Conservation (phyloP, 2,113 vertebrate genomes). For the Aplodontia rufa region DNA sequence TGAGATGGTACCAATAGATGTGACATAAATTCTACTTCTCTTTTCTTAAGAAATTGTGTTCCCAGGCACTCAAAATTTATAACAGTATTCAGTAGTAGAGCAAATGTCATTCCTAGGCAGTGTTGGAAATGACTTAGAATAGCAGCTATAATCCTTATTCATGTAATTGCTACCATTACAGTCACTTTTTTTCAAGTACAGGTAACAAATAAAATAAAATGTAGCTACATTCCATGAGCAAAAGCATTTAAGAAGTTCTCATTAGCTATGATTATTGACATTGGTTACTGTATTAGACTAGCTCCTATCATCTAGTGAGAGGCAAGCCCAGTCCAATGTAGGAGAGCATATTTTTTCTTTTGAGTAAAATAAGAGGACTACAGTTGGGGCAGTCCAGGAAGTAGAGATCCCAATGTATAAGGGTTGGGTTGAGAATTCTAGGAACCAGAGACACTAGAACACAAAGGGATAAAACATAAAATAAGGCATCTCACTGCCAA, state of each 20-base stretch:
- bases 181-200: neutral
- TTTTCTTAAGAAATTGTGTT: neutral
- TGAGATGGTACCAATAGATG: neutral
- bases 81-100: neutral
- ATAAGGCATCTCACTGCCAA: neutral
- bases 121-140: neutral
- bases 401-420: neutral
- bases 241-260: neutral
- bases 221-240: neutral
- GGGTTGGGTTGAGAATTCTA: neutral
- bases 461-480: neutral
- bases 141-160: neutral
- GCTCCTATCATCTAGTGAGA: neutral
- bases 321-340: neutral
- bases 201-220: neutral
- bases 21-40: neutral
- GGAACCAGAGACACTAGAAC: neutral
- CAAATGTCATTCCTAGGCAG: neutral
- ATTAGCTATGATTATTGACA: neutral
- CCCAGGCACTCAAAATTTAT: neutral
- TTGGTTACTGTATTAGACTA: neutral
- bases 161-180: neutral
- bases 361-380: conserved; percentile 4
- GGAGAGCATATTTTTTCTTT: neutral
- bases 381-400: neutral